Conservation (phyloP, 2,797 vertebrate species). For the Ataeniobius toweri region DNA sequence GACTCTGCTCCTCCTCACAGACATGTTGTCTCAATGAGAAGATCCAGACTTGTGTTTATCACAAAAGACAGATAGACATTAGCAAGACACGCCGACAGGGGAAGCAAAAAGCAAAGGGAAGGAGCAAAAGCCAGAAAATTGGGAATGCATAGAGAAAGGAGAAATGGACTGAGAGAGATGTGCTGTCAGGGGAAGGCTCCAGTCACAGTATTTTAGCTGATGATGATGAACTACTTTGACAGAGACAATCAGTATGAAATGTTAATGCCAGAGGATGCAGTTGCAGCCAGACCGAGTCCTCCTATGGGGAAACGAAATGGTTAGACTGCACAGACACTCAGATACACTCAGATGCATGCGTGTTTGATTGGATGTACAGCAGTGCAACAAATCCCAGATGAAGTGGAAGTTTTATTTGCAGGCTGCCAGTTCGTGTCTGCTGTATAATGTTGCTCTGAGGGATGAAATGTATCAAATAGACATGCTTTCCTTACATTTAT, state of each 20-base stretch:
- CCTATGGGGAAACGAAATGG: conserved; percentile 63
- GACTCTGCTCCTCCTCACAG: conserved; percentile 56
- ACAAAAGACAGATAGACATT: conserved; percentile 62
- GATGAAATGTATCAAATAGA: conserved; percentile 42
- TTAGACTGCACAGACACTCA: conserved; percentile 38
- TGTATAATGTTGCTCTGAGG: conserved; percentile 13
- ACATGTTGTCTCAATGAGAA: conserved; percentile 61
- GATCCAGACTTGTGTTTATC: conserved; percentile 69
- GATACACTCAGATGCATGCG: conserved; percentile 19
- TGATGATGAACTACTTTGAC: conserved; percentile 80
- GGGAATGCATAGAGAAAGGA: conserved; percentile 25
- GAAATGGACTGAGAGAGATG: conserved; percentile 27
- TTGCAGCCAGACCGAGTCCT: conserved; percentile 66
- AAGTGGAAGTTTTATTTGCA: conserved; percentile 41
- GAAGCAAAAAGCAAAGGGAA: conserved; percentile 21
- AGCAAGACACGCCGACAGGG: conserved; percentile 30
- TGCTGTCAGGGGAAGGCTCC: conserved; percentile 48
- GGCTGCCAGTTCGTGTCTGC: conserved; percentile 29
- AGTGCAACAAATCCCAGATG: conserved; percentile 39
- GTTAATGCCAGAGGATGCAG: conserved; percentile 74
- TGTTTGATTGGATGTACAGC: conserved; percentile 20
- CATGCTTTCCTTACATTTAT: conserved; percentile 38
- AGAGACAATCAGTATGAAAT: conserved; percentile 80
- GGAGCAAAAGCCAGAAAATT: conserved; percentile 22
- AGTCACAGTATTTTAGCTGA: conserved; percentile 56